Evolutionary conservation across 2,797 vertebrate genomes (phyloP), one percentile per base, ranked within the genome.

Genomic region (Anabas testudineus): DNA sequence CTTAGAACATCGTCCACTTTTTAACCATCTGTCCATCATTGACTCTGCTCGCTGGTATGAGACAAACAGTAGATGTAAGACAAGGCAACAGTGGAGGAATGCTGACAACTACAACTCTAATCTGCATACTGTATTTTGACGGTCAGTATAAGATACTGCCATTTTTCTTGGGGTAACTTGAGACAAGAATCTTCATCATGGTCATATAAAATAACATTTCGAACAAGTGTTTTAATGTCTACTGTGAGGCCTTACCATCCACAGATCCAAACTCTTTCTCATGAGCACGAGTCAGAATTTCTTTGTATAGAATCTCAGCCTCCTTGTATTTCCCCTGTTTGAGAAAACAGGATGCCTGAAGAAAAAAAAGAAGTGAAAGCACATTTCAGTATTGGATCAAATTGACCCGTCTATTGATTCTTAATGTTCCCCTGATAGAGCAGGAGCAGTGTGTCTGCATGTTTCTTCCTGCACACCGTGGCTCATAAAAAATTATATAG

Each of bases 251-350:
- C 96, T 94, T 94, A 99, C 98, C 98, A 87, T 99, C 97, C 58
- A 99, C 98, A 14, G 97, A 97, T 74, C 98, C 98, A 84, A 99
- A 99, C 86, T 99, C 98, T 84, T 98, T 98, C 93, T 99, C 97
- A 0, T 99, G 98, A 85, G 97, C 98, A 13, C 97, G 96, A 69
- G 98, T 99, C 74, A 99, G 95, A 81, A 99, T 99, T 89, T 99
- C 98, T 92, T 99, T 99, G 86, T 99, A 99, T 21, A 99, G 95
- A 52, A 94, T 92, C 90, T 99, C 98, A 0, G 98, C 98, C 76
- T 98, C 96, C 77, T 97, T 96, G 86, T 98, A 99, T 88, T 99
- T 99, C 64, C 95, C 96, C 90, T 99, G 98, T 90, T 99, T 99
- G 87, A 99, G 94, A 82, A 96, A 99, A 91, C 98, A 99, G 79